phyloP scores from a whole-genome alignment of 1,140 invertebrate species.

The Pinna nobilis region DNA sequence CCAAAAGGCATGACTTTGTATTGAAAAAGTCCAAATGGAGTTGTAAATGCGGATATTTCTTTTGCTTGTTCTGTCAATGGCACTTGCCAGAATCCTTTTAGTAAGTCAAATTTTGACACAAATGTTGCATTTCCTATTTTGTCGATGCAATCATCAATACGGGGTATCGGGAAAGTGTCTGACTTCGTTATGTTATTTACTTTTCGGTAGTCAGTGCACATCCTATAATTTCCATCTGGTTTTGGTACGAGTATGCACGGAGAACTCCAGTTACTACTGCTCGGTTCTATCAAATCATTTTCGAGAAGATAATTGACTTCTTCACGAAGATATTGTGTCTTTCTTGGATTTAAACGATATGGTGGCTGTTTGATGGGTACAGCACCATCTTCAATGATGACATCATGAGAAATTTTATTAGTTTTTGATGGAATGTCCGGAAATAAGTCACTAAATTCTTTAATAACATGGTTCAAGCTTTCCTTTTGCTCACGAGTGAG shows the following conservation, averaged over 20 bases:
- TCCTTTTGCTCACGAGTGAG: background rate
- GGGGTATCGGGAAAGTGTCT: constrained; percentile 31
- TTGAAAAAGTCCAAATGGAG: constrained; percentile 63
- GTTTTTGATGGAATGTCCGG: too few relatives aligned
- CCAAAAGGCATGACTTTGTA: constrained; percentile 75
- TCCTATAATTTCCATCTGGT: constrained; percentile 29
- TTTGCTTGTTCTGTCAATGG: constrained; percentile 37
- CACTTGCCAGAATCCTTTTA: constrained; percentile 38
- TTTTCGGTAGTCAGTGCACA: constrained; percentile 43
- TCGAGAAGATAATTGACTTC: constrained; percentile 63
- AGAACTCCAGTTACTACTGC: constrained; percentile 44
- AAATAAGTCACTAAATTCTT: too few relatives aligned
- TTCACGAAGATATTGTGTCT: constrained; percentile 68
- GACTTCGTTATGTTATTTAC: constrained; percentile 43
- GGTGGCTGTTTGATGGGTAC: constrained; percentile 43
- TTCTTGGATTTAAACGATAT: constrained; percentile 54
- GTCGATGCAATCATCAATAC: constrained; percentile 49
- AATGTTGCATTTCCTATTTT: constrained; percentile 40
- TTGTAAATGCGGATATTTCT: constrained; percentile 45
- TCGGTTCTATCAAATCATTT: constrained; percentile 46
- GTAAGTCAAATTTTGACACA: constrained; percentile 41
- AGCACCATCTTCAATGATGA: too few relatives aligned
- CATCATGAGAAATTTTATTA: too few relatives aligned
- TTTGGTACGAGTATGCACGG: constrained; percentile 50
- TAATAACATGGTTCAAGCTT: background rate